A percentile compares a stretch with the other conserved stretches of the same genome.
Conservation (phyloP, 2,888 invertebrate species). For the Podotricha telesiphe region DNA sequence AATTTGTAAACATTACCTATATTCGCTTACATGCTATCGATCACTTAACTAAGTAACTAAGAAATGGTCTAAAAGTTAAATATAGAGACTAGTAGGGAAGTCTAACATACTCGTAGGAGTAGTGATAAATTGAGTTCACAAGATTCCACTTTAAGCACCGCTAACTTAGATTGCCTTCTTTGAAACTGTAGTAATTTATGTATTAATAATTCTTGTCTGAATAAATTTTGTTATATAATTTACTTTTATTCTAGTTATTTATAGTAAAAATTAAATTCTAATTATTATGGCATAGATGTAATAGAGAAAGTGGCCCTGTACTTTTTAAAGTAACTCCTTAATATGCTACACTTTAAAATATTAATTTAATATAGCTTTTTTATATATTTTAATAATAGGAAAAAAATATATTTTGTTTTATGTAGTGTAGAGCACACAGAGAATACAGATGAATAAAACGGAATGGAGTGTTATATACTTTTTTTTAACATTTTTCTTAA, state of each 20-base stretch:
- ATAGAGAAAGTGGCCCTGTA: too few relatives aligned
- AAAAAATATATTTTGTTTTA: too few relatives aligned
- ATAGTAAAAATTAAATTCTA: background rate
- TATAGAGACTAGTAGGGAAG: slow-evolving; percentile 22
- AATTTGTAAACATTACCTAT: background rate
- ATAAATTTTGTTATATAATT: background rate
- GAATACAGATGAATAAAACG: too few relatives aligned
- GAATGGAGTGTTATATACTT: too few relatives aligned
- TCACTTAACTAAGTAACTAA: slow-evolving; percentile 3
- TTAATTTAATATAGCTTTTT: too few relatives aligned
- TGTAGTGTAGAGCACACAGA: too few relatives aligned
- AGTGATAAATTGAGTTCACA: slow-evolving; percentile 33
- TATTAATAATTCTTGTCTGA: slow-evolving; percentile 7
- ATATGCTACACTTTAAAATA: too few relatives aligned
- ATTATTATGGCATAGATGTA: too few relatives aligned
- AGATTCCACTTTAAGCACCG: slow-evolving; percentile 27
- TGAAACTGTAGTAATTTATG: slow-evolving; percentile 19
- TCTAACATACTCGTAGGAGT: slow-evolving; percentile 32
- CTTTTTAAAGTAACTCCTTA: too few relatives aligned
- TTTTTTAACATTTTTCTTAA: too few relatives aligned
- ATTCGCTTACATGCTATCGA: background rate
- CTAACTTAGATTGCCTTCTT: slow-evolving; percentile 34
- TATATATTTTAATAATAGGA: too few relatives aligned
- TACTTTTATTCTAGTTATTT: background rate
- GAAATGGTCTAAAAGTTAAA: slow-evolving; percentile 29